phyloP scores from a whole-genome alignment of 1,140 invertebrate species.

The Pentalonia nigronervosa region DNA sequence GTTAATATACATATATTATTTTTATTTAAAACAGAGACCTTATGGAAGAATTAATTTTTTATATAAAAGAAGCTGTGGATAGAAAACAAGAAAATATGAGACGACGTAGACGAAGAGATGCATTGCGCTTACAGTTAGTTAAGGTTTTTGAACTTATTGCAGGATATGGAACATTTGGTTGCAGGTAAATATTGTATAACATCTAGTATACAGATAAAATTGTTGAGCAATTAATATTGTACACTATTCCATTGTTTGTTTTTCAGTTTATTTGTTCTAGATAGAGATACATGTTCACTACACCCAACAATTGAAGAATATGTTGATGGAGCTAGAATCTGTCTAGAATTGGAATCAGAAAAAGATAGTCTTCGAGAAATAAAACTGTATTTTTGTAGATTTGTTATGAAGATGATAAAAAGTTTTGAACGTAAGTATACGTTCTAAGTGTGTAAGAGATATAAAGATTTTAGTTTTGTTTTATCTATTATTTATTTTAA shows the following conservation, averaged over 20 bases:
- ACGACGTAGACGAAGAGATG: constrained; percentile 85
- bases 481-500: not conserved
- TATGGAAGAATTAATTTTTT: constrained; percentile 91
- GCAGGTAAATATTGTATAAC: constrained; percentile 70
- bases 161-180: constrained; percentile 89
- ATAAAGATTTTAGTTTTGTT: not conserved
- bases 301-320: constrained; percentile 92
- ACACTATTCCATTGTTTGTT: constrained; percentile 40
- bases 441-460: not conserved
- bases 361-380: constrained; percentile 86
- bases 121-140: constrained; percentile 89
- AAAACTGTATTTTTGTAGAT: constrained; percentile 92
- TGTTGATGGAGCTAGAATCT: constrained; percentile 90
- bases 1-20: not conserved
- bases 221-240: not conserved
- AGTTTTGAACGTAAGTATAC: constrained; percentile 82
- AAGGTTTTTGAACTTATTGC: constrained; percentile 91
- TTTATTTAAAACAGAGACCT: constrained; percentile 76
- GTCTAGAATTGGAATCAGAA: constrained; percentile 89
- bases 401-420: constrained; percentile 91
- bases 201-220: not conserved
- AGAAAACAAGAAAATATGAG: constrained; percentile 96
- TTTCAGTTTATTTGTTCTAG: constrained; percentile 80
- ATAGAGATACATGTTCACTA: constrained; percentile 81
- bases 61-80: constrained; percentile 95